phyloP scores from a whole-genome alignment of 23 tunicate genomes.

The Halocynthia aurantium region DNA sequence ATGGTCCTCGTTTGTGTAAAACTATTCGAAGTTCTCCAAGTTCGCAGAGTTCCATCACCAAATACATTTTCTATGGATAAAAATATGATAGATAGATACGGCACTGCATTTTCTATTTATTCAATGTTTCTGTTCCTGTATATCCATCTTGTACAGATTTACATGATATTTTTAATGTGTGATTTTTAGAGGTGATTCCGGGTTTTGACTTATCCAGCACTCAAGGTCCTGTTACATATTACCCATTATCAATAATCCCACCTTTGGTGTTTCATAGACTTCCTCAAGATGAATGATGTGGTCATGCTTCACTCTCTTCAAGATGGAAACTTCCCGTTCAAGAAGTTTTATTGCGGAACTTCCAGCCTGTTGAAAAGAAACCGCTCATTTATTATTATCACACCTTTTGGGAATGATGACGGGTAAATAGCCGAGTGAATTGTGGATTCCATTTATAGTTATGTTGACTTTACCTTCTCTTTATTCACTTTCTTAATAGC shows the following conservation, averaged over 20 bases:
- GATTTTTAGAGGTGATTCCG: no score
- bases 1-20: constrained; percentile 56
- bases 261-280: constrained; percentile 86
- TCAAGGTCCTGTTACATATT: no score
- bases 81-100: no score
- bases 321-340: constrained; percentile 74
- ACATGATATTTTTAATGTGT: background rate
- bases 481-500: constrained; percentile 83
- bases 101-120: no score
- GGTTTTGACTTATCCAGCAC: no score
- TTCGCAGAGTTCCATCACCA: constrained; percentile 88
- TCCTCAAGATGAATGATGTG: constrained; percentile 83
- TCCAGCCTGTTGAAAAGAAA: constrained; percentile 55
- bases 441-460: background rate
- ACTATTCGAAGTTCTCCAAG: constrained; percentile 63
- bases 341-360: constrained; percentile 67
- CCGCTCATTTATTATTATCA: background rate
- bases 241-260: background rate
- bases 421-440: background rate
- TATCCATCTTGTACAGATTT: background rate
- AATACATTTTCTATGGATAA: constrained; percentile 68
- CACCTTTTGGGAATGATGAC: background rate
- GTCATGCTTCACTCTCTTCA: constrained; percentile 73
- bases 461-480: constrained; percentile 49
- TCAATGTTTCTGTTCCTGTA: no score